Evolutionary conservation across 2,113 vertebrate genomes (phyloP).

Genomic region (Stegostoma tigrinum): DNA sequence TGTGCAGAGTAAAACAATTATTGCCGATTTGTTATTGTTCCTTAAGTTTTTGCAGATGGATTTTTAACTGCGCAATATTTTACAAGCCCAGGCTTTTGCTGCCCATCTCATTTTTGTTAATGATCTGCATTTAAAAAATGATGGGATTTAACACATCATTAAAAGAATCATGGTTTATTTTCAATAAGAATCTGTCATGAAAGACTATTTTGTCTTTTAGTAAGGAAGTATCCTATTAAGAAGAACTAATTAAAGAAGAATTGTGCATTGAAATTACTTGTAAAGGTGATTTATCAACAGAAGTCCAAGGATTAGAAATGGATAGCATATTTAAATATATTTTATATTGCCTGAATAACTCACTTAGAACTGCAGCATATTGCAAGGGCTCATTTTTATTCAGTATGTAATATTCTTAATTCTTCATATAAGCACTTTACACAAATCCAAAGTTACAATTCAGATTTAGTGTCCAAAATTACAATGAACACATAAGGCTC

Average conservation of each 20-base stretch:
- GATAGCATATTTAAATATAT: background rate
- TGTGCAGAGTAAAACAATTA: background rate
- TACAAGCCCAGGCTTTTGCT: background rate
- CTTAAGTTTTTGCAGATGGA: background rate
- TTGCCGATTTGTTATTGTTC: background rate
- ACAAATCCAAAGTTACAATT: background rate
- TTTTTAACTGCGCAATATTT: background rate
- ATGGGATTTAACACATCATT: background rate
- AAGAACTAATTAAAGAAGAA: background rate
- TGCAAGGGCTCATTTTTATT: background rate
- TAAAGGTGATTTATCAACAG: background rate
- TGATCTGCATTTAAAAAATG: background rate
- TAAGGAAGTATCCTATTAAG: background rate
- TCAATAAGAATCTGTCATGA: background rate
- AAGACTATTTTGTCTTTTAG: background rate
- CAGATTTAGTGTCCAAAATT: background rate
- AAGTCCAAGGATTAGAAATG: background rate
- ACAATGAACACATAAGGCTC: too few species aligned
- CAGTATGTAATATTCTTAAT: background rate
- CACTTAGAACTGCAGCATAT: background rate
- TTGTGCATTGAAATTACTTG: background rate
- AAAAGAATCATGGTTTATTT: background rate
- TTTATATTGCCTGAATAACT: conserved; percentile 2
- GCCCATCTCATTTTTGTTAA: background rate
- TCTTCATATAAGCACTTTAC: background rate